Base-by-base conservation (phyloP, 1,140 invertebrate species). In the Eriosoma lanigerum region DNA sequence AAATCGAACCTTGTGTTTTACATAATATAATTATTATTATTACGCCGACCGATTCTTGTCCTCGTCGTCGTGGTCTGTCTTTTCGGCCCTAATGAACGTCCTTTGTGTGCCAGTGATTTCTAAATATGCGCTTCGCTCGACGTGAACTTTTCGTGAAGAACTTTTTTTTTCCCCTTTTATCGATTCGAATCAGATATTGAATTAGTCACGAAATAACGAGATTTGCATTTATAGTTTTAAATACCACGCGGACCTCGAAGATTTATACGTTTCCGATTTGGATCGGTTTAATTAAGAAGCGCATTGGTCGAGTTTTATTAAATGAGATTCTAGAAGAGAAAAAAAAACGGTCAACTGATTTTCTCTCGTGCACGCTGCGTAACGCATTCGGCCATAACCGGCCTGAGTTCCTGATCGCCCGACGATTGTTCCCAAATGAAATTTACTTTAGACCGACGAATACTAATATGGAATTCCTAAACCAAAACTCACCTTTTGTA, bases 191-290 rank as follows among this genome's bases (percentile, higher is more conserved):
- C 75, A 60, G 75, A 78, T 78, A 78, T 21, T 13, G 52, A 62
- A 78, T 78, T 78, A 78, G 75, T 78, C 75, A 78, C 75, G 54
- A 78, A 78, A 52, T 56, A 58, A 76, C 56, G 38, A 78, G 29
- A 60, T 60, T 78, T 78, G 75, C 75, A 78, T 78, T 60, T 60
- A 78, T 78, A 48, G 38, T 72, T 72, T 72, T 72, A 72, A 72
- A 72, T 72, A 72, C 68, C 46, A 29, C 68, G 68, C 46, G 68
- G 46, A 50, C 66, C 38, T 44, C 15, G 21, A 76, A 78, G 75
- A 78, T 78, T 78, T 78, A 72, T 72, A 62, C 44, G 75, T 62
- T 78, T 60, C 62, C 19, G 54, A 78, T 60, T 78, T 48, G 54
- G 56, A 78, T 78, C 75, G 56, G 21, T 78, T 78, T 78, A 78